Evolutionary conservation across 2,797 vertebrate genomes (phyloP).

Genomic region (Alcedo atthis): DNA sequence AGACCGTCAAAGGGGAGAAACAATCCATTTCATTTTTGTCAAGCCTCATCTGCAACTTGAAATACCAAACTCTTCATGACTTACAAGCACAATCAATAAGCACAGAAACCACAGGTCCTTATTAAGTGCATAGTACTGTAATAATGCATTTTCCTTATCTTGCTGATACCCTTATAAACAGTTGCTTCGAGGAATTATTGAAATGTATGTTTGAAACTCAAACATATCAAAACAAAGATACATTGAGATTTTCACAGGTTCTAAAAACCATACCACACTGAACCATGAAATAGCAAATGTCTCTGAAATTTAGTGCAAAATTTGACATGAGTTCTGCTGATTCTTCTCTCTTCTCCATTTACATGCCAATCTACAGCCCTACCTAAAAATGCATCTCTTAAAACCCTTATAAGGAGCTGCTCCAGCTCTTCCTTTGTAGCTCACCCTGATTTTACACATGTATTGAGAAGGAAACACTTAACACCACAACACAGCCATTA

Average conservation of each 20-base stretch:
- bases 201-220: slow-evolving; percentile 19
- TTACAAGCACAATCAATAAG: not conserved
- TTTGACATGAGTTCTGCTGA: slow-evolving; percentile 37
- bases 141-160: not conserved
- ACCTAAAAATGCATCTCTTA: not conserved
- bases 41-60: not conserved
- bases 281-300: slow-evolving; percentile 53
- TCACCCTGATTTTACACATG: not conserved
- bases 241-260: not conserved
- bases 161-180: not conserved
- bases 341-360: slow-evolving; percentile 48
- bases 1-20: not conserved
- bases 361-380: not conserved
- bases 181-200: not conserved
- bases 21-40: slow-evolving; percentile 10
- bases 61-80: not conserved
- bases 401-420: slow-evolving; percentile 15
- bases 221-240: slow-evolving; percentile 10
- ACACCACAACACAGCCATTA: not conserved
- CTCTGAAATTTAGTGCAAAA: slow-evolving; percentile 50
- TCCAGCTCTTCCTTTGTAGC: not conserved
- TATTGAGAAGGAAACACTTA: slow-evolving; percentile 16
- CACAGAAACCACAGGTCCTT: slow-evolving; percentile 6
- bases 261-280: slow-evolving; percentile 5
- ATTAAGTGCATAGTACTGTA: not conserved